Percentiles rank a stretch among this genome's conserved stretches.
These are phyloP conservation scores for Nysson spinosus DNA, from an alignment of 2,888 invertebrate species.

Conservation along the genomic window DNA sequence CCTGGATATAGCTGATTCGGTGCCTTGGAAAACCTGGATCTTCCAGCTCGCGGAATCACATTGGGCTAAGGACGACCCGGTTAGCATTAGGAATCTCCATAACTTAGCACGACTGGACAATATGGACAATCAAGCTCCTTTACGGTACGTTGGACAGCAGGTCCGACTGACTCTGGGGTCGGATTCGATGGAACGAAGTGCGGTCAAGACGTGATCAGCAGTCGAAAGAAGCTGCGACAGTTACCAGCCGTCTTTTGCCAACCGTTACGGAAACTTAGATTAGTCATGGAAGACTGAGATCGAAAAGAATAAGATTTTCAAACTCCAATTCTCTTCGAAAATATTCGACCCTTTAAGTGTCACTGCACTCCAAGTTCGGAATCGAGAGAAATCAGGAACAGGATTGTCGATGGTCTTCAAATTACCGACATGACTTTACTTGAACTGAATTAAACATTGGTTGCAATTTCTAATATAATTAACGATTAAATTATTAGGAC, in stretches of 20 bases:
- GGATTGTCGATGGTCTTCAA: conserved; percentile 5
- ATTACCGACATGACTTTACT: conserved; percentile 56
- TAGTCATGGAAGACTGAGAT: conserved; percentile 55
- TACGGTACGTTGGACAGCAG: conserved; percentile 67
- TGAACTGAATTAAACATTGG: conserved; percentile 51
- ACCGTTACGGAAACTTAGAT: conserved; percentile 68
- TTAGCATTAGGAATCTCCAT: conserved; percentile 69
- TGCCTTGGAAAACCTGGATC: conserved; percentile 12
- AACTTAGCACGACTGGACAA: conserved; percentile 70
- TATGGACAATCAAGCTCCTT: conserved; percentile 76
- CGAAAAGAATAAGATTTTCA: conserved; percentile 18
- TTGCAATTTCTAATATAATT: conserved; percentile 40
- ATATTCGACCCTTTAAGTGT: conserved; percentile 21
- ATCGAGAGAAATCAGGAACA: conserved; percentile 24
- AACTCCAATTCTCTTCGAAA: conserved; percentile 11
- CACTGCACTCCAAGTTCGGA: conserved; percentile 40
- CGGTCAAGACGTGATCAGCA: conserved; percentile 76
- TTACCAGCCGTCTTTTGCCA: conserved; percentile 62
- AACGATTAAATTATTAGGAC: too few relatives aligned
- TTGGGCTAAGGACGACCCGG: conserved; percentile 29
- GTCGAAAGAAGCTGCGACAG: conserved; percentile 73
- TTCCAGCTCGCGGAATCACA: conserved; percentile 1
- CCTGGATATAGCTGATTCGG: neutral
- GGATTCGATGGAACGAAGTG: conserved; percentile 64
- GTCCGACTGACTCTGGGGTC: conserved; percentile 52